A percentile compares a stretch with the other conserved stretches of the same genome.
These are phyloP conservation scores for Polydrusus tereticollis DNA, from an alignment of 2,888 invertebrate genomes.

Conservation along the genomic window DNA sequence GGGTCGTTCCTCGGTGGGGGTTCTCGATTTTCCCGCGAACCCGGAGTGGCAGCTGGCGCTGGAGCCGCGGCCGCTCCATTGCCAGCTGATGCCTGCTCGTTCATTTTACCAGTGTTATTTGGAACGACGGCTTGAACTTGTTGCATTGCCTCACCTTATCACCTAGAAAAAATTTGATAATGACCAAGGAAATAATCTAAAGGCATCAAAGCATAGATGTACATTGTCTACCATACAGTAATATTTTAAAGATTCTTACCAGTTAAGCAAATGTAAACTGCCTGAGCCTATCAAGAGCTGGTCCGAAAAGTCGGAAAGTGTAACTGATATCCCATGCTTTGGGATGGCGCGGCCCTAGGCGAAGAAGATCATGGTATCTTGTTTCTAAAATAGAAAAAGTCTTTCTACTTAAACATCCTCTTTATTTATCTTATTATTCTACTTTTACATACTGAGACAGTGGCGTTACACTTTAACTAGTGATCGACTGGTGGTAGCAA, in stretches of 20 bases:
- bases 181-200: background rate
- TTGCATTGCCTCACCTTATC: slow-evolving; percentile 69
- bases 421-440: background rate
- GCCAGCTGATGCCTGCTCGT: slow-evolving; percentile 49
- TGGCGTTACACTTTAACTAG: no score
- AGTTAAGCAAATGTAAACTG: slow-evolving; percentile 51
- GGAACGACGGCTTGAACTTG: slow-evolving; percentile 72
- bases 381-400: slow-evolving; percentile 56
- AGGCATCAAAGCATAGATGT: no score
- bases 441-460: no score
- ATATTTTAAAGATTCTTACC: slow-evolving; percentile 29
- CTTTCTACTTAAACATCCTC: background rate
- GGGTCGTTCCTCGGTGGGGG: slow-evolving; percentile 80
- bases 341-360: slow-evolving; percentile 56
- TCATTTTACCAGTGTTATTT: slow-evolving; percentile 67
- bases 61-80: slow-evolving; percentile 41
- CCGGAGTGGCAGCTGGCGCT: slow-evolving; percentile 34
- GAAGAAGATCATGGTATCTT: slow-evolving; percentile 55
- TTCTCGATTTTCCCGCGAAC: slow-evolving; percentile 59
- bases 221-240: no score
- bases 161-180: no score
- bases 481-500: no score
- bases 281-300: slow-evolving; percentile 66
- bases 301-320: slow-evolving; percentile 59
- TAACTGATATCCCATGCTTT: slow-evolving; percentile 63